Conservation (phyloP, 2,888 invertebrate genomes). For the Euzophera pinguis region DNA sequence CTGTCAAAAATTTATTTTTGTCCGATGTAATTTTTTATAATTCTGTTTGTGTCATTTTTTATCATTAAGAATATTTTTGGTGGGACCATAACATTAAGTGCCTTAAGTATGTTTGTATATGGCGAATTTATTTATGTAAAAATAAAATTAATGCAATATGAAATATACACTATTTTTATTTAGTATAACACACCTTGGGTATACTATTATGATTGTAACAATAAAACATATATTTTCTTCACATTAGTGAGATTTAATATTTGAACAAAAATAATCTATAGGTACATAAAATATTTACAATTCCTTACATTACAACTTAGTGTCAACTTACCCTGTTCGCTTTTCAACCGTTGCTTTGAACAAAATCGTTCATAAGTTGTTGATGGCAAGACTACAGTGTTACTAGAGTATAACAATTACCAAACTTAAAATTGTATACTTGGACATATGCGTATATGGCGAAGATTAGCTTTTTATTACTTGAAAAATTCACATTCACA, state of each 20-base stretch:
- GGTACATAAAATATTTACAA: conserved; percentile 74
- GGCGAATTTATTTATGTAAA: conserved; percentile 48
- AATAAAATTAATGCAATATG: conserved; percentile 38
- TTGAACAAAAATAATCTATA: conserved; percentile 77
- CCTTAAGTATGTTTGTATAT: conserved; percentile 69
- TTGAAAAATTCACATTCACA: conserved; percentile 41
- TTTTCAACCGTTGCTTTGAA: conserved; percentile 74
- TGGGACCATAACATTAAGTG: conserved; percentile 76
- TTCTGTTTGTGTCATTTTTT: conserved; percentile 37
- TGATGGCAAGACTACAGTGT: conserved; percentile 48
- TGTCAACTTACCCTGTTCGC: conserved; percentile 75
- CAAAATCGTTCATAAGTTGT: conserved; percentile 37
- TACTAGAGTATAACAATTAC: background rate
- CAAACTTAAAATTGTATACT: conserved; percentile 6
- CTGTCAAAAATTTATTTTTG: background rate
- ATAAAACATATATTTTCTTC: conserved; percentile 48
- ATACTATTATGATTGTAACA: conserved; percentile 15
- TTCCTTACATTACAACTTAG: conserved; percentile 68
- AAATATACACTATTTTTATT: conserved; percentile 17
- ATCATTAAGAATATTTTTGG: conserved; percentile 43
- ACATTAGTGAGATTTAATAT: conserved; percentile 74
- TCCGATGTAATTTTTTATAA: conserved; percentile 14
- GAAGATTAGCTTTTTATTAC: conserved; percentile 10
- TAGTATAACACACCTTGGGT: conserved; percentile 1
- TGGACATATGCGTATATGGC: conserved; percentile 9